phyloP scores from a whole-genome alignment of 1,140 invertebrate species.

The Cherax destructor region DNA sequence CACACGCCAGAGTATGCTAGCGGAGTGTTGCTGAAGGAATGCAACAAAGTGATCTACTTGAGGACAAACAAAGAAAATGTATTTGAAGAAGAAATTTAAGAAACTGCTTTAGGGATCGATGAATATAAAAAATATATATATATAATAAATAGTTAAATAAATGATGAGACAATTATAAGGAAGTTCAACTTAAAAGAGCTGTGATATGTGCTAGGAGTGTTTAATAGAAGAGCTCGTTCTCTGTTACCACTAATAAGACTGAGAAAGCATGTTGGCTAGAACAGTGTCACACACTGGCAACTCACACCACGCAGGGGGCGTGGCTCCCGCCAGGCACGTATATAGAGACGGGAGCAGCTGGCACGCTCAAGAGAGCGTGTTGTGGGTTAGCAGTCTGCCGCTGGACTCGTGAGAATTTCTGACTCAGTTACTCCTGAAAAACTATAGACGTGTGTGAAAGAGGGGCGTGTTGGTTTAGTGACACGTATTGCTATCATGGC shows the following conservation, averaged over 20 bases:
- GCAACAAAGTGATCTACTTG: too few relatives aligned
- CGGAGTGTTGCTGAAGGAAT: too few relatives aligned
- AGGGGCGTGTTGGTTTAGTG: not conserved
- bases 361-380: not conserved
- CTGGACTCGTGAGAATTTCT: not conserved
- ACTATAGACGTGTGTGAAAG: not conserved
- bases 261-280: not conserved
- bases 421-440: not conserved
- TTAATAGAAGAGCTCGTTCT: not conserved
- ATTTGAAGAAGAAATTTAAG: too few relatives aligned
- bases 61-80: too few relatives aligned
- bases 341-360: constrained; percentile 17
- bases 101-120: too few relatives aligned
- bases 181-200: too few relatives aligned
- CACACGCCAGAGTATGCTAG: too few relatives aligned
- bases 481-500: constrained; percentile 26
- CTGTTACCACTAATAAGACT: not conserved
- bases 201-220: not conserved
- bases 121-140: too few relatives aligned
- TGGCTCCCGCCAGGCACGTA: constrained; percentile 11
- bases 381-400: not conserved
- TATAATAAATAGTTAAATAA: too few relatives aligned
- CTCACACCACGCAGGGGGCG: constrained; percentile 49
- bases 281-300: constrained; percentile 26
- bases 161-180: too few relatives aligned